These are phyloP conservation scores for Megalops atlanticus DNA, from an alignment of 2,113 vertebrate genomes.

Conservation along the genomic window DNA sequence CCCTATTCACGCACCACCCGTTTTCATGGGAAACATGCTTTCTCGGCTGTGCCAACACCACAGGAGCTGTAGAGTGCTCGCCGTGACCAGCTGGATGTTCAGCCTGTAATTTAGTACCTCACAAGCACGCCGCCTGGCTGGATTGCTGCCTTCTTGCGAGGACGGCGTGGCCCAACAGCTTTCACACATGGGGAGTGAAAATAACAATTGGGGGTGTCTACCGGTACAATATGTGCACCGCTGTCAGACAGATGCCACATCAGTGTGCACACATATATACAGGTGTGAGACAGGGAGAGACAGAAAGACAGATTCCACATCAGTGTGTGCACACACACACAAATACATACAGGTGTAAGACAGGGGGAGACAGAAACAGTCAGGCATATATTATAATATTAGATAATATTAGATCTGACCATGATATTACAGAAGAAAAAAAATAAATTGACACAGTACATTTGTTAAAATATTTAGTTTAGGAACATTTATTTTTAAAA, in stretches of 20 bases:
- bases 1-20: not conserved
- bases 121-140: not conserved
- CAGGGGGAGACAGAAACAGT: too few species aligned
- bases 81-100: slow-evolving; percentile 25
- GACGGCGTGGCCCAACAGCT: too few species aligned
- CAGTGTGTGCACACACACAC: too few species aligned
- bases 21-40: not conserved
- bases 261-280: not conserved
- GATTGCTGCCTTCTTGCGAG: not conserved
- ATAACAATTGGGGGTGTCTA: not conserved
- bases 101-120: slow-evolving; percentile 23
- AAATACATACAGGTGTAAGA: too few species aligned
- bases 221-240: not conserved
- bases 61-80: not conserved
- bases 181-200: not conserved
- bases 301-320: too few species aligned
- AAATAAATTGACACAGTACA: too few species aligned
- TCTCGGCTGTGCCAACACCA: not conserved
- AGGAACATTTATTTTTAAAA: too few species aligned
- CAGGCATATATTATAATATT: too few species aligned
- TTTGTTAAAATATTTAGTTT: too few species aligned
- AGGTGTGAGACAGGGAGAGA: not conserved
- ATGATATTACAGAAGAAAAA: too few species aligned
- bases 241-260: not conserved
- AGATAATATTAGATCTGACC: too few species aligned